These are phyloP conservation scores for Aradophagus sp. DNA, from an alignment of 1,140 invertebrate species.

Conservation along the genomic window DNA sequence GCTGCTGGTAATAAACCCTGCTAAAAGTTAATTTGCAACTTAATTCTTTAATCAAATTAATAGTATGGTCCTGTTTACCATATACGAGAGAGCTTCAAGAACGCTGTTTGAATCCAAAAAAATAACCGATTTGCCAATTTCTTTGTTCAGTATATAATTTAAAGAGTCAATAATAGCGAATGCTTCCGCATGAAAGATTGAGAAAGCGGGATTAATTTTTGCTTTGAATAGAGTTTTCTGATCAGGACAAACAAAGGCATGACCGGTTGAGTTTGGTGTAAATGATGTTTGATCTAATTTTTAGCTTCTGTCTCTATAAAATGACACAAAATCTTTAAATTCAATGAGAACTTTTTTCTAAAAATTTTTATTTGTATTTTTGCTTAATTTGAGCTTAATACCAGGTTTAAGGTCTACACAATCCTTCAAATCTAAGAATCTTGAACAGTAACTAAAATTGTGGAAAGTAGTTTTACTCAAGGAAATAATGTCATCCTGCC, in stretches of 20 bases:
- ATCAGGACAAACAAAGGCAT: background rate
- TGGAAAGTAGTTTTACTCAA: no score
- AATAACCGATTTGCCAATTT: background rate
- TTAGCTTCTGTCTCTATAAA: constrained; percentile 3
- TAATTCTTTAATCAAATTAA: background rate
- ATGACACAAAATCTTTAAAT: background rate
- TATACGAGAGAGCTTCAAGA: background rate
- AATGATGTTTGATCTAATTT: background rate
- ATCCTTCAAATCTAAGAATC: no score
- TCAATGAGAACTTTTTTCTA: no score
- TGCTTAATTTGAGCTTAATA: no score
- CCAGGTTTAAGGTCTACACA: no score
- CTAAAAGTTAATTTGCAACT: no score
- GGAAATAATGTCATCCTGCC: no score
- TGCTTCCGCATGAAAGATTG: constrained; percentile 6
- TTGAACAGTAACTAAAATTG: no score
- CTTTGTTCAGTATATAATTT: background rate
- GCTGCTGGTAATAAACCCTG: no score
- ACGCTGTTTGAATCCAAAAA: background rate
- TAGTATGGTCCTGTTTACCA: background rate
- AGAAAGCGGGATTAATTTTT: background rate
- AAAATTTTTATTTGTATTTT: no score
- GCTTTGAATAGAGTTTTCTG: background rate
- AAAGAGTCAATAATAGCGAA: background rate
- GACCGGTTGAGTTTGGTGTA: background rate